Conservation (phyloP, 2,113 vertebrate species). For the Porphyrio hochstetteri region DNA sequence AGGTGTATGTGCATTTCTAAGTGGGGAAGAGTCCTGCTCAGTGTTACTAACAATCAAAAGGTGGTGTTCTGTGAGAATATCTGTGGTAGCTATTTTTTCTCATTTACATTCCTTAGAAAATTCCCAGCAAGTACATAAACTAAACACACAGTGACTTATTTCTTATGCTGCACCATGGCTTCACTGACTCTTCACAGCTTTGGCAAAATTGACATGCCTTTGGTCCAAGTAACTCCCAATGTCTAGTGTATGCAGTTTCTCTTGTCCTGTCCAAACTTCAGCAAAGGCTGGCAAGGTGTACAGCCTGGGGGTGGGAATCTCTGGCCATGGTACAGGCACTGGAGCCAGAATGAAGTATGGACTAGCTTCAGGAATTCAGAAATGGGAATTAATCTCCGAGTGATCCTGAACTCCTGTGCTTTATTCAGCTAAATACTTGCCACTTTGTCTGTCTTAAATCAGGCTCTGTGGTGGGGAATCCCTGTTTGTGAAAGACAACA, state of each 20-base stretch:
- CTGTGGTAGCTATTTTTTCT: neutral
- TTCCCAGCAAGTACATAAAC: neutral
- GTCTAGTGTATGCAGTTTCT: neutral
- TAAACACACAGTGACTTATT: neutral
- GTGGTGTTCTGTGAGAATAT: neutral
- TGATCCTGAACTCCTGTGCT: neutral
- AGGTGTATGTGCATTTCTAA: fast-evolving
- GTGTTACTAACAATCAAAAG: neutral
- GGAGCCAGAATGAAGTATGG: neutral
- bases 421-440: neutral
- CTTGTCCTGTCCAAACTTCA: neutral
- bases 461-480: neutral
- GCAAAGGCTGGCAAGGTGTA: neutral
- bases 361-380: neutral
- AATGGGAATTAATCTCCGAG: neutral
- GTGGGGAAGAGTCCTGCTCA: neutral
- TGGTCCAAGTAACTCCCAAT: neutral
- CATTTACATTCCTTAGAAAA: neutral
- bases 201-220: neutral
- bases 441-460: neutral
- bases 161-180: neutral
- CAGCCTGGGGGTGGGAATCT: neutral
- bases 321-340: neutral
- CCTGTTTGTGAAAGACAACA: neutral
- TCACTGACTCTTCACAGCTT: neutral